Conservation (phyloP, 2,797 vertebrate genomes). For the Thalassophryne amazonica region DNA sequence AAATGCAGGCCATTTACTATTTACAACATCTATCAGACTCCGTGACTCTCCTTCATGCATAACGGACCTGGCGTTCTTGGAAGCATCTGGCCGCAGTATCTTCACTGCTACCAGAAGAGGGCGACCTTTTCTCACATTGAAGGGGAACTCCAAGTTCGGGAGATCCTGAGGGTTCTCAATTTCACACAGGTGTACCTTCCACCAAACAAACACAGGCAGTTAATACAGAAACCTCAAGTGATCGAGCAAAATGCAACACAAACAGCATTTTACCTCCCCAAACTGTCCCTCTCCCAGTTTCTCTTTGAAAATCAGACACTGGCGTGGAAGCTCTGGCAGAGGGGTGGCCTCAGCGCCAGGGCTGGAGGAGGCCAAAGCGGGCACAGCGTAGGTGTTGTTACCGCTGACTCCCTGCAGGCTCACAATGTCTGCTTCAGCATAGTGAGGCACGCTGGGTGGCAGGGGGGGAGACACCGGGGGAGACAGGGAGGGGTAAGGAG, state of each 20-base stretch:
- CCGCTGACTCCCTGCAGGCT: conserved; percentile 92
- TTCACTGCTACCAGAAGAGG: conserved; percentile 93
- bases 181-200: conserved; percentile 92
- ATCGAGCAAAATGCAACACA: too few species aligned
- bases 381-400: conserved; percentile 91
- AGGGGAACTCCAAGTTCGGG: conserved; percentile 84
- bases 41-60: too few species aligned
- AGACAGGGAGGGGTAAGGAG: conserved; percentile 75
- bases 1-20: too few species aligned
- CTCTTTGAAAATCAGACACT: conserved; percentile 89
- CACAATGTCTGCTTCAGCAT: conserved; percentile 93
- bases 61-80: conserved; percentile 91
- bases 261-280: conserved; percentile 92
- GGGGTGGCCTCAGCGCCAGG: conserved; percentile 76
- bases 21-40: too few species aligned
- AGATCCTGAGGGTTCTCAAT: conserved; percentile 89
- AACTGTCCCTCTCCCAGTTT: conserved; percentile 96
- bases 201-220: not conserved
- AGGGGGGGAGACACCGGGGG: conserved; percentile 69
- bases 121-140: conserved; percentile 87
- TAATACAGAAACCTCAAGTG: too few species aligned
- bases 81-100: conserved; percentile 89
- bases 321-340: conserved; percentile 85
- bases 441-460: conserved; percentile 87
- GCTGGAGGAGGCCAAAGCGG: conserved; percentile 78